phyloP scores from a whole-genome alignment of 2,888 invertebrate species.

The Crematogaster levior region DNA sequence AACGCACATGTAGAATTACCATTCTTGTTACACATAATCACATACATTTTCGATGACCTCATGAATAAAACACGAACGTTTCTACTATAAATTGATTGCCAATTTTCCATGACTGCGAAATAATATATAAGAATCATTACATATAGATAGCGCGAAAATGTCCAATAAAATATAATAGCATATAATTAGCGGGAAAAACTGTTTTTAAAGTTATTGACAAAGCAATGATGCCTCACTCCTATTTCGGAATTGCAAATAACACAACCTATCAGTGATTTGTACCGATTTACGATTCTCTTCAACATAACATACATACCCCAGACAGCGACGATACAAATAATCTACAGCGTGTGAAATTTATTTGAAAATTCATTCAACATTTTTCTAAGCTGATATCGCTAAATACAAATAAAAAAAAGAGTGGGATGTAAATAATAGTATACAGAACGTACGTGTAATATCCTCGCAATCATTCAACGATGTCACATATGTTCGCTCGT shows the following conservation, averaged over 20 bases:
- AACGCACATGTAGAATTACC: slow-evolving; percentile 35
- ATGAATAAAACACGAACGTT: slow-evolving; percentile 27
- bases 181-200: neutral
- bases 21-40: slow-evolving; percentile 17
- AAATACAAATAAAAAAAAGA: neutral
- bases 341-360: neutral
- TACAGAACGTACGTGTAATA: neutral
- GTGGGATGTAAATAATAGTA: neutral
- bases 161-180: neutral
- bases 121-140: slow-evolving; percentile 21
- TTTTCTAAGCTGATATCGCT: neutral
- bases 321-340: neutral
- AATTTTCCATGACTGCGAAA: slow-evolving; percentile 31
- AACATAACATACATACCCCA: neutral
- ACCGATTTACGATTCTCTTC: neutral
- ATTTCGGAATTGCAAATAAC: neutral
- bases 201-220: neutral
- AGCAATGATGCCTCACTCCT: neutral
- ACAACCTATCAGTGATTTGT: neutral
- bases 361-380: neutral
- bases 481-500: neutral
- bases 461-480: neutral
- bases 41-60: slow-evolving; percentile 20
- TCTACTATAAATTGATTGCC: slow-evolving; percentile 5
- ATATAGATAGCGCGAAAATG: neutral